Conservation (phyloP, 2,888 invertebrate species). For the Phoronis australis region DNA sequence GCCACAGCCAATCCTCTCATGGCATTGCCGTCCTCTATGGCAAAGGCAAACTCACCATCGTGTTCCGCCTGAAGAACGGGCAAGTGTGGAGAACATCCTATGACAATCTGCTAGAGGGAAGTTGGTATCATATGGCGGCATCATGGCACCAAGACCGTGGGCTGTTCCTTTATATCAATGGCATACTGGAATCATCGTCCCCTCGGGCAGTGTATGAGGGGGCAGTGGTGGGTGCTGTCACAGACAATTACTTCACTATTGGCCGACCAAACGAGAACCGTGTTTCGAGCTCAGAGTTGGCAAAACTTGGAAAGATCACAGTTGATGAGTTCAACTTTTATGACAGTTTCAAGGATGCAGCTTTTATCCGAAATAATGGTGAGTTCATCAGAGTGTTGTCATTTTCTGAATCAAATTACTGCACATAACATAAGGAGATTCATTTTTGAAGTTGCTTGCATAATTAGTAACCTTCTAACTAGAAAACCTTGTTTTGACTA, state of each 20-base stretch:
- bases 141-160: slow-evolving; percentile 37
- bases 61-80: slow-evolving; percentile 37
- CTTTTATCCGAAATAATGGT: too few species aligned
- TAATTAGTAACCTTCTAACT: too few species aligned
- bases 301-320: slow-evolving; percentile 24
- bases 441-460: too few species aligned
- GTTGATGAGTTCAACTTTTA: slow-evolving; percentile 48
- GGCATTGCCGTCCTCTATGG: slow-evolving; percentile 48
- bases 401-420: too few species aligned
- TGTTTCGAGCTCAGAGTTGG: slow-evolving; percentile 13
- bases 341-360: too few species aligned
- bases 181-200: slow-evolving; percentile 21
- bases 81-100: slow-evolving; percentile 32
- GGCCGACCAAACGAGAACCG: slow-evolving; percentile 45
- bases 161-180: slow-evolving; percentile 38
- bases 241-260: slow-evolving; percentile 35
- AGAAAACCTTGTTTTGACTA: too few species aligned
- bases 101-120: slow-evolving; percentile 26
- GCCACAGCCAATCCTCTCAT: slow-evolving; percentile 35
- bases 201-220: background rate
- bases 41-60: slow-evolving; percentile 35
- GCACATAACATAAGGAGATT: too few species aligned
- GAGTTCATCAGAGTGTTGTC: too few species aligned
- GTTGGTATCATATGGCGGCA: slow-evolving; percentile 47
- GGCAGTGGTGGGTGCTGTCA: background rate